phyloP scores from a whole-genome alignment of 2,888 invertebrate species.

The Campaea margaritaria region DNA sequence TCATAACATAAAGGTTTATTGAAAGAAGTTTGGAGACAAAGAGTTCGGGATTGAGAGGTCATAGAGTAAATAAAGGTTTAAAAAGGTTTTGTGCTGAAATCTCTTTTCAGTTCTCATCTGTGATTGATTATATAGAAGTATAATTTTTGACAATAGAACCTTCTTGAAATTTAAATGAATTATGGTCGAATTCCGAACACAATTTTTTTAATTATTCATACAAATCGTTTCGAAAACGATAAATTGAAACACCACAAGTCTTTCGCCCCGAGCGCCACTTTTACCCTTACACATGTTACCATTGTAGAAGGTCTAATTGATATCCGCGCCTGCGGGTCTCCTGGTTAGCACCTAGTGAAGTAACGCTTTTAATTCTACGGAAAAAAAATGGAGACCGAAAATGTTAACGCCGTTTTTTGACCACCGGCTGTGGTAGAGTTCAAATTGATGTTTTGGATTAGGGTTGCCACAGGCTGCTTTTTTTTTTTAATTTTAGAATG shows the following conservation, averaged over 20 bases:
- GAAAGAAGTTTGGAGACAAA: no score
- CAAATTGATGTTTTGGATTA: slow-evolving; percentile 46
- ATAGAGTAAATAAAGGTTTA: no score
- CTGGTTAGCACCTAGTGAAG: slow-evolving; percentile 73
- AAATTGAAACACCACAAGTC: slow-evolving; percentile 55
- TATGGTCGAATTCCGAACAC: no score
- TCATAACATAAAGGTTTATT: no score
- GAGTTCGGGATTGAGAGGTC: no score
- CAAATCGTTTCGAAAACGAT: slow-evolving; percentile 34
- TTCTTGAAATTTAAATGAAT: no score
- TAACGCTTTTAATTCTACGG: slow-evolving; percentile 37
- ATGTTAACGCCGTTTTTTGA: slow-evolving; percentile 54
- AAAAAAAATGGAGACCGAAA: slow-evolving; percentile 36
- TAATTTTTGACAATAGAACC: no score
- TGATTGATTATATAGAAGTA: no score
- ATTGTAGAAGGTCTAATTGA: slow-evolving; percentile 66
- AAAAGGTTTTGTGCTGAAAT: no score
- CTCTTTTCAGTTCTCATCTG: no score
- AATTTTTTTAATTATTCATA: slow-evolving; percentile 40
- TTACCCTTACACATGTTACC: slow-evolving; percentile 69
- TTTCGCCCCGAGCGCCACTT: slow-evolving; percentile 72
- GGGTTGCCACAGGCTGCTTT: slow-evolving; percentile 45
- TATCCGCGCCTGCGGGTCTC: slow-evolving; percentile 55
- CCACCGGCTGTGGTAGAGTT: slow-evolving; percentile 53
- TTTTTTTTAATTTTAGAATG: no score